These are phyloP conservation scores for Garra rufa DNA, from an alignment of 2,113 vertebrate species.

Conservation along the genomic window DNA sequence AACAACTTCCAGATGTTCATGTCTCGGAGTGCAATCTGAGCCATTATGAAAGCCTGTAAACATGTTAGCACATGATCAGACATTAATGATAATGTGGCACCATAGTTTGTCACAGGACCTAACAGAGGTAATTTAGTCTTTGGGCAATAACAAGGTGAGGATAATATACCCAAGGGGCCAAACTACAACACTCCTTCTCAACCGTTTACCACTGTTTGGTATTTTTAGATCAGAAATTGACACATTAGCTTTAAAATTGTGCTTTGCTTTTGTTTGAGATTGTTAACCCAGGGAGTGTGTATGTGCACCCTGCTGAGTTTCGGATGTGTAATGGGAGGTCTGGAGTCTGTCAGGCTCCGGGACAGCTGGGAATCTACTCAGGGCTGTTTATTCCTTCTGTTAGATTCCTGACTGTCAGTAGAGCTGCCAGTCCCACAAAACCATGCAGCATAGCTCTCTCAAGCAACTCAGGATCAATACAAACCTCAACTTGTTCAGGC, in stretches of 20 bases:
- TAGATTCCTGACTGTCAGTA: slow-evolving; percentile 68
- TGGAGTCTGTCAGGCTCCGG: slow-evolving; percentile 67
- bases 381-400: slow-evolving; percentile 66
- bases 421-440: slow-evolving; percentile 44
- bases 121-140: neutral
- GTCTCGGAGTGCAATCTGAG: neutral
- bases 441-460: neutral
- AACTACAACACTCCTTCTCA: neutral
- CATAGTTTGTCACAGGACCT: neutral
- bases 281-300: slow-evolving; percentile 1
- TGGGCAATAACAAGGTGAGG: neutral
- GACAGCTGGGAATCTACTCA: slow-evolving; percentile 76
- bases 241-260: neutral
- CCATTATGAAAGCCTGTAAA: slow-evolving; percentile 23
- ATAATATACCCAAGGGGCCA: no score
- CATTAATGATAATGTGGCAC: neutral
- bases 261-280: neutral
- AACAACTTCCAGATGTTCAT: slow-evolving; percentile 41
- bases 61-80: slow-evolving; percentile 21
- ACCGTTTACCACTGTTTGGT: neutral
- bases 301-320: neutral
- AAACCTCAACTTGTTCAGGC: neutral
- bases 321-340: slow-evolving; percentile 19
- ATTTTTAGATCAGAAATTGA: neutral
- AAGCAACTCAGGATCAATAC: slow-evolving; percentile 26